These are phyloP conservation scores for Penaeus japonicus DNA, from an alignment of 1,140 invertebrate species.

Conservation along the genomic window DNA sequence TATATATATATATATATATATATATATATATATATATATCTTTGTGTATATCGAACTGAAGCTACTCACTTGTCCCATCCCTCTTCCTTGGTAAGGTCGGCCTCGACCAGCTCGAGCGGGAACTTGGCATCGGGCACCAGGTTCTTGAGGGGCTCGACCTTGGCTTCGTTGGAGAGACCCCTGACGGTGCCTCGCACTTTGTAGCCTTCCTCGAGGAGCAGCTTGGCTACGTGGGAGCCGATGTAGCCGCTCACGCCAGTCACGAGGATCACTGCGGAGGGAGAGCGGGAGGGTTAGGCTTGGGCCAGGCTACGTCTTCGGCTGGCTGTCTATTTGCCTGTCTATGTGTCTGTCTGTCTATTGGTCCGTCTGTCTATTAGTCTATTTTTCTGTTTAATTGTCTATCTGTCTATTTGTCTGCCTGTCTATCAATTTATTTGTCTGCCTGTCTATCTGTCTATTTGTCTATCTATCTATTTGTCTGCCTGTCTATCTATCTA, in stretches of 20 bases:
- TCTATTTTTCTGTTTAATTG: background rate
- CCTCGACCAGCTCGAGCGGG: constrained; percentile 67
- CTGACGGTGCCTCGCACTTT: constrained; percentile 69
- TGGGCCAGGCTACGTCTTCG: too few species aligned
- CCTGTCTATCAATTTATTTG: background rate
- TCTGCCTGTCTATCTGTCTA: background rate
- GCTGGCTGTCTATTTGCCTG: background rate
- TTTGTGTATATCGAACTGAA: too few species aligned
- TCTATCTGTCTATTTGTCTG: background rate
- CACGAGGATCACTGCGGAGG: constrained; percentile 66
- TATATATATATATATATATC: too few species aligned
- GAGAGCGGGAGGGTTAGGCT: background rate
- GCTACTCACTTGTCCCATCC: constrained; percentile 64
- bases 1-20: too few species aligned
- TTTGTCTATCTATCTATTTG: background rate
- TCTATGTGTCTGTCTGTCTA: background rate
- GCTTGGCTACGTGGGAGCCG: constrained; percentile 68
- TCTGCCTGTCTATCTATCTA: background rate
- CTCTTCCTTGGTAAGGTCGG: constrained; percentile 64
- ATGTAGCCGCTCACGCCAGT: constrained; percentile 71
- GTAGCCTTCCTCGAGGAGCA: constrained; percentile 68
- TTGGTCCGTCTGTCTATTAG: too few species aligned
- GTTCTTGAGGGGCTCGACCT: constrained; percentile 64
- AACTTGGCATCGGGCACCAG: constrained; percentile 65
- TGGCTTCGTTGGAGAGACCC: constrained; percentile 66